These are phyloP conservation scores for Eupelmus urozonus DNA, from an alignment of 2,888 invertebrate species.

Conservation along the genomic window DNA sequence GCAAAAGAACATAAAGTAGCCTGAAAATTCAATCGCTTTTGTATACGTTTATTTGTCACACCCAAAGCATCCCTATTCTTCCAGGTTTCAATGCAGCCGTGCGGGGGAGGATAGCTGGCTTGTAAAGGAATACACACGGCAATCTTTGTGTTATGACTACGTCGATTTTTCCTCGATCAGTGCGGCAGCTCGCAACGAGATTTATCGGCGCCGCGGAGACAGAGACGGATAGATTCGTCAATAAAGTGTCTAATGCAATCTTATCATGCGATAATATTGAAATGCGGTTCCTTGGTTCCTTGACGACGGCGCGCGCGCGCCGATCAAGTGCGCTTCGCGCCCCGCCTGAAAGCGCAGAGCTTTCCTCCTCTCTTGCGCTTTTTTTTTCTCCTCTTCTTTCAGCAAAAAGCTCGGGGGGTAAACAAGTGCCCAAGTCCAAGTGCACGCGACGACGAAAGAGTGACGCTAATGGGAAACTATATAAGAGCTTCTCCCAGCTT, in stretches of 20 bases:
- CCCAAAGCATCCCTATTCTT: too few relatives aligned
- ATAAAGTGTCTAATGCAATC: constrained; percentile 68
- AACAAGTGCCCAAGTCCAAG: too few relatives aligned
- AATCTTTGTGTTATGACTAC: constrained; percentile 9
- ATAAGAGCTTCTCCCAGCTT: too few relatives aligned
- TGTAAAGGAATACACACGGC: too few relatives aligned
- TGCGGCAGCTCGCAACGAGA: constrained; percentile 2
- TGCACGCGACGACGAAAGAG: too few relatives aligned
- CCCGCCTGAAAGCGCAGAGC: background rate
- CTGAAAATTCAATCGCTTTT: too few relatives aligned
- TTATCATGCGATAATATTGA: constrained; percentile 74
- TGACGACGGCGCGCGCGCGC: constrained; percentile 48
- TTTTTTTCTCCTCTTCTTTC: background rate
- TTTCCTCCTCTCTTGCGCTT: background rate
- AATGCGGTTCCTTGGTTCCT: constrained; percentile 73
- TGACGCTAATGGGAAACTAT: too few relatives aligned
- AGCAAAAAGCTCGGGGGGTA: too few relatives aligned
- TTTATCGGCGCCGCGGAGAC: background rate
- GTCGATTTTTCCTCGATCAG: constrained; percentile 5
- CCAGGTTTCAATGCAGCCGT: too few relatives aligned
- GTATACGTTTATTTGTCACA: too few relatives aligned
- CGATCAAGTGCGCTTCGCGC: background rate
- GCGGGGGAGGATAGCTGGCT: too few relatives aligned
- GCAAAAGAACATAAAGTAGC: too few relatives aligned
- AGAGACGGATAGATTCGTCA: constrained; percentile 44